phyloP scores from a whole-genome alignment of 2,888 invertebrate genomes.

The Spodoptera picta region DNA sequence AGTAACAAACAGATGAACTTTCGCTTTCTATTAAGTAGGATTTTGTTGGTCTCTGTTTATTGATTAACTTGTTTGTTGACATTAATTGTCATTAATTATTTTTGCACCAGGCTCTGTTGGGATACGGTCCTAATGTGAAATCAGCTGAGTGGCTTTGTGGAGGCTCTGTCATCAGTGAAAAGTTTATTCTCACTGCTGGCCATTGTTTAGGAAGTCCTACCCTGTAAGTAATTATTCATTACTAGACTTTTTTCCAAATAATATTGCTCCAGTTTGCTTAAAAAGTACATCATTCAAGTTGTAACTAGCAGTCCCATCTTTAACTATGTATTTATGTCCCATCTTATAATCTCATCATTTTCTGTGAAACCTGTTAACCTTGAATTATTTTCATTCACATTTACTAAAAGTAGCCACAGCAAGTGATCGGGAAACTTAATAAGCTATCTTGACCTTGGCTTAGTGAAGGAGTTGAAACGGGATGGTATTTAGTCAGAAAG shows the following conservation, averaged over 20 bases:
- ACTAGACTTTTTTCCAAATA: background rate
- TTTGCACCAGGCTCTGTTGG: constrained; percentile 14
- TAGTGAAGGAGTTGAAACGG: too few relatives aligned
- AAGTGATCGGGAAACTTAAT: too few relatives aligned
- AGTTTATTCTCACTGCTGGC: constrained; percentile 26
- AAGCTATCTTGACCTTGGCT: too few relatives aligned
- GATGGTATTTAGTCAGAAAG: background rate
- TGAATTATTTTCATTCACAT: too few relatives aligned
- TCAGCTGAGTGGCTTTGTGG: constrained; percentile 30
- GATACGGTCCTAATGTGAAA: constrained; percentile 18
- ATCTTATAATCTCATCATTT: too few relatives aligned
- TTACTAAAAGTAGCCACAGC: too few relatives aligned
- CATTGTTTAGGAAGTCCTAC: constrained; percentile 15
- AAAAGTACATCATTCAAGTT: background rate
- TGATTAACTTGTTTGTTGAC: too few relatives aligned
- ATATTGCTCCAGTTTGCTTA: background rate
- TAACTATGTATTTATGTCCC: background rate
- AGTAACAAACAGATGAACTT: too few relatives aligned
- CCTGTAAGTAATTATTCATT: constrained; percentile 6
- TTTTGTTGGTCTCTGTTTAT: too few relatives aligned
- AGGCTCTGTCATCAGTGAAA: constrained; percentile 32
- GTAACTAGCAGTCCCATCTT: background rate
- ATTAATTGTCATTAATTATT: background rate
- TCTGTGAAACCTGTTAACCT: too few relatives aligned
- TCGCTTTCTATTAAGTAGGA: too few relatives aligned